phyloP scores from a whole-genome alignment of 2,888 invertebrate species.

The Eilema caniola region DNA sequence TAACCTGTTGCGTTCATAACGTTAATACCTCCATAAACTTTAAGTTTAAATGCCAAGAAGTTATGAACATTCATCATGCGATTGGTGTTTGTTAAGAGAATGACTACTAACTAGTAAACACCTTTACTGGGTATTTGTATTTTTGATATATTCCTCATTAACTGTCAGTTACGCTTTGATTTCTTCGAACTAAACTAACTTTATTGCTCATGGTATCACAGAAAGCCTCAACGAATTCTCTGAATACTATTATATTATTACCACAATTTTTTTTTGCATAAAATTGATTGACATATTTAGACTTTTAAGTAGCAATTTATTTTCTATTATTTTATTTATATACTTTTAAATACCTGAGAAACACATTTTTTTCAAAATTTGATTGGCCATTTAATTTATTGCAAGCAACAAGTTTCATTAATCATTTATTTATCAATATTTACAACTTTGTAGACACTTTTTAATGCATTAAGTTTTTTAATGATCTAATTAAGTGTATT shows the following conservation, averaged over 20 bases:
- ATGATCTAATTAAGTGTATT: neutral
- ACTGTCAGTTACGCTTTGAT: neutral
- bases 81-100: constrained; percentile 11
- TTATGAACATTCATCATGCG: constrained; percentile 30
- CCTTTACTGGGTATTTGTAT: neutral
- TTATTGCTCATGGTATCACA: no score
- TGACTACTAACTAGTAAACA: neutral
- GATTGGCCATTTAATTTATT: no score
- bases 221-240: no score
- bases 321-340: no score
- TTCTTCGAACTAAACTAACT: neutral
- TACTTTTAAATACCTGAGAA: no score
- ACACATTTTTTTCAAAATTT: no score
- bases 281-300: no score
- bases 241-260: no score
- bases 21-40: constrained; percentile 27
- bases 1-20: constrained; percentile 43
- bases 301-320: no score
- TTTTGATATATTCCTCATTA: neutral
- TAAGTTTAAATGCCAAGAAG: constrained; percentile 21
- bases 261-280: no score
- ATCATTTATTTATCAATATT: neutral
- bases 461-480: neutral
- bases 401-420: neutral
- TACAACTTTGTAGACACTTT: neutral